A percentile compares a stretch with the other conserved stretches of the same genome.
Conservation (phyloP, 2,888 invertebrate species). For the Ecdyonurus torrentis region DNA sequence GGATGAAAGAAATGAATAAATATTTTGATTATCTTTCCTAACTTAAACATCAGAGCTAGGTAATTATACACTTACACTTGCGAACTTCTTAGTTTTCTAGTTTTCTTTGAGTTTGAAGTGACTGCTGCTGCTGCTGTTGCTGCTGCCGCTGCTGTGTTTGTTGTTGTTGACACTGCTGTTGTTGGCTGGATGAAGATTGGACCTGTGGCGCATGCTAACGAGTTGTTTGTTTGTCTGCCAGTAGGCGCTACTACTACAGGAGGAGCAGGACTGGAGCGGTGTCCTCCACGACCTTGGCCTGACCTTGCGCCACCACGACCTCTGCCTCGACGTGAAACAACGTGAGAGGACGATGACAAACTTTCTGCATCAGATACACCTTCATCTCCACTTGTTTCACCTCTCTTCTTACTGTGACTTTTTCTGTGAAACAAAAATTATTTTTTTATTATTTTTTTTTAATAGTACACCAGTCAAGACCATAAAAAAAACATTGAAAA, state of each 20-base stretch:
- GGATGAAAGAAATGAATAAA: too few relatives aligned
- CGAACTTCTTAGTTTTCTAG: slow-evolving; percentile 46
- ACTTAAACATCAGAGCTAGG: too few relatives aligned
- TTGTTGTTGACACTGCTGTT: too few relatives aligned
- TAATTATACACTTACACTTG: slow-evolving; percentile 49
- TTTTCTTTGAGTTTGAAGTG: slow-evolving; percentile 28
- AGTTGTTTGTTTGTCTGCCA: slow-evolving; percentile 75
- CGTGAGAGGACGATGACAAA: neutral
- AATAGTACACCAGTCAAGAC: too few relatives aligned
- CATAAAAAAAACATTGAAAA: too few relatives aligned
- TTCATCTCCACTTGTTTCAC: slow-evolving; percentile 12
- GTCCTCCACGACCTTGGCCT: slow-evolving; percentile 11
- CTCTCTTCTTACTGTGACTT: too few relatives aligned
- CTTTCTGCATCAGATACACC: slow-evolving; percentile 2
- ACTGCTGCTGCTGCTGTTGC: too few relatives aligned
- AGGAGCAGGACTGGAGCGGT: slow-evolving; percentile 19
- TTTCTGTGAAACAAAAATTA: too few relatives aligned
- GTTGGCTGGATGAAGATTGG: slow-evolving; percentile 52
- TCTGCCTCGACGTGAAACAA: neutral
- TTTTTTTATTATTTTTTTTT: too few relatives aligned
- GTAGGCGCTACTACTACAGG: slow-evolving; percentile 27
- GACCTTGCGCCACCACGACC: slow-evolving; percentile 14
- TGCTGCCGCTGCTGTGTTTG: too few relatives aligned
- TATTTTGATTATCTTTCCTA: too few relatives aligned
- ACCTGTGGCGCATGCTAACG: slow-evolving; percentile 65